Evolutionary conservation across 1,140 invertebrate species (phyloP).

Genomic region (Brachionus plicatilis): DNA sequence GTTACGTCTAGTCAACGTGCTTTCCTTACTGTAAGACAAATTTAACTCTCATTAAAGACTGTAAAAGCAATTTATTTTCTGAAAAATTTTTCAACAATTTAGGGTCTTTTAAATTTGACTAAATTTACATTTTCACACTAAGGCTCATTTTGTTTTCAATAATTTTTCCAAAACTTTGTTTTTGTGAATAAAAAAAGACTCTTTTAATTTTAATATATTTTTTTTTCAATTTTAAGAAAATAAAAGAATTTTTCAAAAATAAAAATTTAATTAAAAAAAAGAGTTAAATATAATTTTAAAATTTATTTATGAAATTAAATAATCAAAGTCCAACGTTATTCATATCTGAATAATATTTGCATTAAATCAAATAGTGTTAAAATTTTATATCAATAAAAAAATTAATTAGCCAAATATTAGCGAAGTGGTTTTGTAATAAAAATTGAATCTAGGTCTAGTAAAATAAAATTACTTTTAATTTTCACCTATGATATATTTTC

Average conservation of each 20-base stretch:
- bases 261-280: background rate
- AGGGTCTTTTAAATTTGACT: background rate
- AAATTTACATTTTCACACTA: background rate
- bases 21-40: background rate
- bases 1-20: background rate
- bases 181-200: background rate
- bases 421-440: background rate
- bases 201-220: background rate
- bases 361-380: background rate
- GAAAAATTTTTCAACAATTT: background rate
- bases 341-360: background rate
- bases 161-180: background rate
- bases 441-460: background rate
- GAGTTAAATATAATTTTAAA: background rate
- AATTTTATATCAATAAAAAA: background rate
- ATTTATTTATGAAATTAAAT: background rate
- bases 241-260: background rate
- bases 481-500: background rate
- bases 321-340: background rate
- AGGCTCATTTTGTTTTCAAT: background rate
- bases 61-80: background rate
- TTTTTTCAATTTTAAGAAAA: background rate
- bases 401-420: background rate
- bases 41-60: background rate
- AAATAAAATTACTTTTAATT: background rate